phyloP scores from a whole-genome alignment of 2,888 invertebrate species.

The Xylophagus ater region DNA sequence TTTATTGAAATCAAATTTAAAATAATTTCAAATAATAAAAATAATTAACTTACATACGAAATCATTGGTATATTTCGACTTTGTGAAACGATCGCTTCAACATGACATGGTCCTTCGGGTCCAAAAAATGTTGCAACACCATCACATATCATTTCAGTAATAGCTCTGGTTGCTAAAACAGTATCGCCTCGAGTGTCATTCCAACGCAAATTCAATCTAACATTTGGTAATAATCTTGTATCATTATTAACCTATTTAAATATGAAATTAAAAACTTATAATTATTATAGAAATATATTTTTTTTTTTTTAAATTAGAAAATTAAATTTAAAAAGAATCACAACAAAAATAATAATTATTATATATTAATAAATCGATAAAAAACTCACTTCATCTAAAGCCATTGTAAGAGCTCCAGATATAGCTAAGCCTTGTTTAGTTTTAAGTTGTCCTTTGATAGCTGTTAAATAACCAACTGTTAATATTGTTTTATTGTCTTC shows the following conservation, averaged over 20 bases:
- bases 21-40: not conserved
- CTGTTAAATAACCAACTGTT: constrained; percentile 77
- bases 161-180: constrained; percentile 65
- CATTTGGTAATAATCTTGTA: constrained; percentile 57
- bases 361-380: constrained; percentile 3
- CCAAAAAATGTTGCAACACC: constrained; percentile 90
- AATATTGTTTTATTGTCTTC: constrained; percentile 44
- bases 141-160: constrained; percentile 84
- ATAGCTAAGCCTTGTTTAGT: constrained; percentile 77
- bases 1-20: too few species aligned
- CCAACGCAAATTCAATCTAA: constrained; percentile 62
- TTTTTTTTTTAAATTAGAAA: not conserved
- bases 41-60: constrained; percentile 76
- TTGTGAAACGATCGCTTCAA: constrained; percentile 90
- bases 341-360: not conserved
- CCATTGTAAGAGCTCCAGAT: constrained; percentile 83
- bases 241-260: constrained; percentile 59
- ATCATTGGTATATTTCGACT: constrained; percentile 93
- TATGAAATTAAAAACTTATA: constrained; percentile 7
- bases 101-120: constrained; percentile 85
- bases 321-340: not conserved
- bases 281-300: not conserved
- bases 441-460: constrained; percentile 62
- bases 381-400: constrained; percentile 61
- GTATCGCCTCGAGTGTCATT: constrained; percentile 79